A percentile compares a stretch with the other conserved stretches of the same genome.
Evolutionary conservation across 2,888 invertebrate species (phyloP).

Genomic region (Scaptomyza polygonia): DNA sequence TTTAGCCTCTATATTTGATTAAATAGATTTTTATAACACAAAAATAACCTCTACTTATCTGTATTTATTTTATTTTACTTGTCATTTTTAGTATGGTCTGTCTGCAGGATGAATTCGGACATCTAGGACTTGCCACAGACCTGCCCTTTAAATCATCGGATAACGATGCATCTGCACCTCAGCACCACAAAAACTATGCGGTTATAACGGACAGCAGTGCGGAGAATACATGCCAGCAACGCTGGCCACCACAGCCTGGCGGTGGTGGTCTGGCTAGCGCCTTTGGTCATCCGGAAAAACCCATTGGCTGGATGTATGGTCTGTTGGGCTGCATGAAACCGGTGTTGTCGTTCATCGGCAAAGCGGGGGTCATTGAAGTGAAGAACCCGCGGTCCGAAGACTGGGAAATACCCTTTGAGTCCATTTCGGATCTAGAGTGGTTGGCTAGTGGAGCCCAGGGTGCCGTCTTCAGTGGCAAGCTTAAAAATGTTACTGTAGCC

Average conservation of each 20-base stretch:
- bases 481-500: slow-evolving; percentile 94
- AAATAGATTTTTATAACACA: too few relatives aligned
- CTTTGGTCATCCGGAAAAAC: slow-evolving; percentile 85
- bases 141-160: slow-evolving; percentile 78
- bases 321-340: slow-evolving; percentile 95
- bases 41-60: too few relatives aligned
- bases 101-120: slow-evolving; percentile 87
- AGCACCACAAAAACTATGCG: slow-evolving; percentile 74
- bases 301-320: slow-evolving; percentile 91
- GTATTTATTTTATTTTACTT: slow-evolving; percentile 10
- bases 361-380: slow-evolving; percentile 89
- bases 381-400: slow-evolving; percentile 88
- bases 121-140: slow-evolving; percentile 84
- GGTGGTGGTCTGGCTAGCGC: slow-evolving; percentile 78
- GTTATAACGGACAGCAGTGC: slow-evolving; percentile 84
- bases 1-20: too few relatives aligned
- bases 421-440: slow-evolving; percentile 94
- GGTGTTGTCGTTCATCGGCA: slow-evolving; percentile 93
- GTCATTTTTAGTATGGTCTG: slow-evolving; percentile 86
- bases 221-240: slow-evolving; percentile 84
- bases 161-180: slow-evolving; percentile 54
- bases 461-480: slow-evolving; percentile 94
- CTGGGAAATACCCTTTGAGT: slow-evolving; percentile 98
- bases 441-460: slow-evolving; percentile 98
- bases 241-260: slow-evolving; percentile 84